These are phyloP conservation scores for Resseliella maxima DNA, from an alignment of 2,888 invertebrate genomes.

Conservation along the genomic window DNA sequence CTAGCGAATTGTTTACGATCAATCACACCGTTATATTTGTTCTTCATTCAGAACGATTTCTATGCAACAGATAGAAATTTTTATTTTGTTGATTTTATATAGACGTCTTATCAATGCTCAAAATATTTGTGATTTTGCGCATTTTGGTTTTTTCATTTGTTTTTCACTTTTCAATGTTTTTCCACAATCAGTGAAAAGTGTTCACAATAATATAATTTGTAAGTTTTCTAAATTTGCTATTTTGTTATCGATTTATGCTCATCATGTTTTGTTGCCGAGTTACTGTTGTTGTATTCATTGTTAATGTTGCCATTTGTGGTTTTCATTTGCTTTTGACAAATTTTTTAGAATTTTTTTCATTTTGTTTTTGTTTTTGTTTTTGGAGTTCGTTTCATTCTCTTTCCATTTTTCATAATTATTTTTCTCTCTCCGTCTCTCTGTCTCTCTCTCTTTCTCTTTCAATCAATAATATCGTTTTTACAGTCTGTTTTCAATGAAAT, in stretches of 20 bases:
- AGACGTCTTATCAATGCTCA: constrained; percentile 41
- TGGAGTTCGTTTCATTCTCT: too few species aligned
- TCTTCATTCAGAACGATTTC: not conserved
- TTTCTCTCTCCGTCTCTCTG: not conserved
- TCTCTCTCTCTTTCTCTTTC: not conserved
- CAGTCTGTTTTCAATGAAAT: not conserved
- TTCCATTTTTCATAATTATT: not conserved
- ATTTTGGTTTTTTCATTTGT: not conserved
- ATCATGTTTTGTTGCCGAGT: too few species aligned
- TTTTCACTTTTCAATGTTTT: not conserved
- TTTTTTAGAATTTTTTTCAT: not conserved
- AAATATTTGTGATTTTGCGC: not conserved
- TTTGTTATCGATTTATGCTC: too few species aligned
- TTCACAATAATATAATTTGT: not conserved
- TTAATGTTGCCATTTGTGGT: too few species aligned
- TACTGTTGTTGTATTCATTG: too few species aligned
- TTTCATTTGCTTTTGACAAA: too few species aligned
- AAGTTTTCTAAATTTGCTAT: not conserved
- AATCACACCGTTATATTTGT: not conserved
- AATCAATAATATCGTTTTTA: not conserved
- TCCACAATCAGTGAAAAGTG: too few species aligned
- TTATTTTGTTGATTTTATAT: not conserved
- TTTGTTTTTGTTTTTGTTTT: too few species aligned
- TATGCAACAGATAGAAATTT: constrained; percentile 12
- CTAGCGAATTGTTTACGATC: not conserved